A percentile compares a stretch with the other conserved stretches of the same genome.
These are phyloP conservation scores for Villa cingulata DNA, from an alignment of 2,888 invertebrate genomes.

Conservation along the genomic window DNA sequence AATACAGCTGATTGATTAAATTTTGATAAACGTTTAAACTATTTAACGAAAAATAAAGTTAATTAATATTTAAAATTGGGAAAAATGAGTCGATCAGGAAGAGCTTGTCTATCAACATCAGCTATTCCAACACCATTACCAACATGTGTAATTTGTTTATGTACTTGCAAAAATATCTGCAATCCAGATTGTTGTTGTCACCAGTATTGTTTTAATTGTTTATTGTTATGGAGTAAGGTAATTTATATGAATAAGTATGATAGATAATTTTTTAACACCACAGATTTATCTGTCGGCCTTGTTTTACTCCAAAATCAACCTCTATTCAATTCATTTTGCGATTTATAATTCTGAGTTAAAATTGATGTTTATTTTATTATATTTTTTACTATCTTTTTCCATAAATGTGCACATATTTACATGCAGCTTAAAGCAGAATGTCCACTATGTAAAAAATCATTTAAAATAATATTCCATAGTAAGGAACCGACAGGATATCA, in stretches of 20 bases:
- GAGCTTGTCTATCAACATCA: slow-evolving; percentile 17
- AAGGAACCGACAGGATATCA: slow-evolving; percentile 78
- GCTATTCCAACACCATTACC: slow-evolving; percentile 61
- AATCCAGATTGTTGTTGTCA: slow-evolving; percentile 88
- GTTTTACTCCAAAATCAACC: too few species aligned
- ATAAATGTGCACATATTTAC: not conserved
- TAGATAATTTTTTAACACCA: too few species aligned
- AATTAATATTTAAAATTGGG: too few species aligned
- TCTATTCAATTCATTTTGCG: too few species aligned
- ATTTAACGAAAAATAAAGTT: too few species aligned
- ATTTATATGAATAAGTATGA: too few species aligned
- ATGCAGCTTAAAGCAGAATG: slow-evolving; percentile 80
- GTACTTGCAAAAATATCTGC: slow-evolving; percentile 72
- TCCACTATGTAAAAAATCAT: slow-evolving; percentile 85
- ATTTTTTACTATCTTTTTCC: not conserved
- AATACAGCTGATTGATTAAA: too few species aligned
- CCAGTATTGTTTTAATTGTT: slow-evolving; percentile 85
- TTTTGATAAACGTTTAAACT: too few species aligned
- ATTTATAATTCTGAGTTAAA: too few species aligned
- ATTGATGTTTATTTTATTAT: too few species aligned
- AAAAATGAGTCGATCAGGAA: slow-evolving; percentile 15
- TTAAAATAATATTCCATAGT: slow-evolving; percentile 85
- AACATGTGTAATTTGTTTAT: slow-evolving; percentile 87
- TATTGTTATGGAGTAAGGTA: slow-evolving; percentile 87
- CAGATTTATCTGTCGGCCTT: too few species aligned